phyloP scores from a whole-genome alignment of 2,888 invertebrate genomes.

The Acanthopleura granulata region DNA sequence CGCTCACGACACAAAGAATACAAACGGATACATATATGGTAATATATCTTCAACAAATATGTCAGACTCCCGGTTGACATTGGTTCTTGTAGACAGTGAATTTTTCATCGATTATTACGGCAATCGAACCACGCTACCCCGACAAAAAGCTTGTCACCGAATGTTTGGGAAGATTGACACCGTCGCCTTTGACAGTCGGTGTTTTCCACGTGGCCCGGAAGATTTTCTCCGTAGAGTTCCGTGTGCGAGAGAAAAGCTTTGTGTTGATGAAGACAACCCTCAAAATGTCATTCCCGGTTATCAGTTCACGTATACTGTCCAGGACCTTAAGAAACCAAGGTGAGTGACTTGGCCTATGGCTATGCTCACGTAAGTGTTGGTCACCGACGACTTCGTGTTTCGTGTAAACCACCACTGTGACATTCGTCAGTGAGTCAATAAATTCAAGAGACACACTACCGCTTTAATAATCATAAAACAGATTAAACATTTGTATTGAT shows the following conservation, averaged over 20 bases:
- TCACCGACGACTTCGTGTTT: too few species aligned
- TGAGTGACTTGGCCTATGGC: conserved; percentile 63
- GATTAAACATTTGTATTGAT: too few species aligned
- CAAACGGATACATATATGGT: conserved; percentile 96
- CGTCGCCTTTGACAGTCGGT: conserved; percentile 87
- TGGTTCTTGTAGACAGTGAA: conserved; percentile 90
- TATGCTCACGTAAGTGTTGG: too few species aligned
- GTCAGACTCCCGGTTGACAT: conserved; percentile 75
- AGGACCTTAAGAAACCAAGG: conserved; percentile 91
- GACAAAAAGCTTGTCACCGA: conserved; percentile 78
- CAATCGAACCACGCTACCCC: conserved; percentile 75
- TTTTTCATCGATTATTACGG: conserved; percentile 93
- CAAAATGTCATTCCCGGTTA: conserved; percentile 87
- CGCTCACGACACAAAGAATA: conserved; percentile 84
- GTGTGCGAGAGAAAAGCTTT: conserved; percentile 81
- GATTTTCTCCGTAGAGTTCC: conserved; percentile 88
- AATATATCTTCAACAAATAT: conserved; percentile 82
- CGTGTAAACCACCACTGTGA: too few species aligned
- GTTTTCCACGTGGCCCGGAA: conserved; percentile 82
- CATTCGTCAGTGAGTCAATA: too few species aligned
- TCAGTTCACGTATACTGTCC: conserved; percentile 95
- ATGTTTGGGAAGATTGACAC: conserved; percentile 90
- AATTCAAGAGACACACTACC: too few species aligned
- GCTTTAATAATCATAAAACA: too few species aligned
- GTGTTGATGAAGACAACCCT: conserved; percentile 84